phyloP scores from a whole-genome alignment of 2,797 vertebrate genomes.

The Paguma larvata region DNA sequence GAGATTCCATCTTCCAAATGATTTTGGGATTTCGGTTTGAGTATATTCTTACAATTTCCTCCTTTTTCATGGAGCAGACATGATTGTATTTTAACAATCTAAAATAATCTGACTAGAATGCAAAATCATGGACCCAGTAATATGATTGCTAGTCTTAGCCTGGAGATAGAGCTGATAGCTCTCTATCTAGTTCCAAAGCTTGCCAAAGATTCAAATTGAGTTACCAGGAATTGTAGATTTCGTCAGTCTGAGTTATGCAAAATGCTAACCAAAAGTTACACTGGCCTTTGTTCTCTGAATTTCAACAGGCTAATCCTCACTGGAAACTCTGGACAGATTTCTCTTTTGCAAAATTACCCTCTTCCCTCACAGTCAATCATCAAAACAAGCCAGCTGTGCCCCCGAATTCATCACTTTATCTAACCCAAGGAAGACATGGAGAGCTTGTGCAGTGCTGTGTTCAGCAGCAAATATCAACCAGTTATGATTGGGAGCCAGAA shows the following conservation, averaged over 20 bases:
- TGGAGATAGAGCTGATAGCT: not conserved
- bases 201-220: slow-evolving; percentile 72
- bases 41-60: not conserved
- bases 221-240: slow-evolving; percentile 53
- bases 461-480: slow-evolving; percentile 39
- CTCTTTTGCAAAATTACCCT: slow-evolving; percentile 42
- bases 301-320: slow-evolving; percentile 69
- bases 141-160: not conserved
- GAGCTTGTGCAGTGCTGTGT: not conserved
- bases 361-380: slow-evolving; percentile 65
- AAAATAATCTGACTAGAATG: slow-evolving; percentile 34
- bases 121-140: slow-evolving; percentile 32
- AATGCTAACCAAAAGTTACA: slow-evolving; percentile 61
- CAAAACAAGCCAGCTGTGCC: not conserved
- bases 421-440: slow-evolving; percentile 67
- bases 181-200: slow-evolving; percentile 42
- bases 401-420: not conserved
- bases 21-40: slow-evolving; percentile 31
- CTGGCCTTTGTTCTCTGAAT: slow-evolving; percentile 64
- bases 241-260: slow-evolving; percentile 74
- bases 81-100: not conserved
- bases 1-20: not conserved
- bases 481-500: not conserved
- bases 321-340: slow-evolving; percentile 57
- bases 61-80: not conserved